Percentiles rank a stretch among this genome's conserved stretches.
Evolutionary conservation across 2,113 vertebrate species (phyloP).

Genomic region (Sphaerodactylus townsendi): DNA sequence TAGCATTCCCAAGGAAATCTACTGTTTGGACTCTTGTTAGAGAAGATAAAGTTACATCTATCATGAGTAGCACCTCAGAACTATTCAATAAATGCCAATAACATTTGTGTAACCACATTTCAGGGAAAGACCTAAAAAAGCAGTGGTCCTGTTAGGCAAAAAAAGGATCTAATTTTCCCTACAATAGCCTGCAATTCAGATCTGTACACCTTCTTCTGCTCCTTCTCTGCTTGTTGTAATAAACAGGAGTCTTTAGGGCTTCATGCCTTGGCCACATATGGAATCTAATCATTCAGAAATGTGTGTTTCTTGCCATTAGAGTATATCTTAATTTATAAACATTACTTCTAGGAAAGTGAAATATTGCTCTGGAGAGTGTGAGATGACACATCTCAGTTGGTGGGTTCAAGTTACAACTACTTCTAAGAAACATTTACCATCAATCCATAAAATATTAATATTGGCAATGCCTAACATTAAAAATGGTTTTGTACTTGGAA

Average conservation of each 20-base stretch:
- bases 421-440: slow-evolving; percentile 66
- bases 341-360: slow-evolving; percentile 59
- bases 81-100: no score
- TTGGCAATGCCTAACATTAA: slow-evolving; percentile 48
- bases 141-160: no score
- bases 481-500: slow-evolving; percentile 38
- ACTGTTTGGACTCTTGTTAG: no score
- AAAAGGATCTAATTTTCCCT: no score
- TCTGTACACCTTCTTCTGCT: no score
- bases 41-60: no score
- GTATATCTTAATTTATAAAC: slow-evolving; percentile 55
- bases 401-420: slow-evolving; percentile 51
- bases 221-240: no score
- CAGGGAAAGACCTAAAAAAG: no score
- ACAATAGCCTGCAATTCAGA: no score
- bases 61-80: no score
- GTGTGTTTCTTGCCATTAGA: slow-evolving; percentile 64
- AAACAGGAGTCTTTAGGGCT: not conserved
- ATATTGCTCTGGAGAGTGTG: slow-evolving; percentile 25
- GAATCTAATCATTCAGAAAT: slow-evolving; percentile 56
- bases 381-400: slow-evolving; percentile 41
- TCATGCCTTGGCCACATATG: slow-evolving; percentile 50
- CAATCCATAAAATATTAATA: slow-evolving; percentile 55
- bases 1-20: no score
- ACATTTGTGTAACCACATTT: no score